Base-by-base conservation (phyloP, 2,113 vertebrate species). In the Marmota monax region DNA sequence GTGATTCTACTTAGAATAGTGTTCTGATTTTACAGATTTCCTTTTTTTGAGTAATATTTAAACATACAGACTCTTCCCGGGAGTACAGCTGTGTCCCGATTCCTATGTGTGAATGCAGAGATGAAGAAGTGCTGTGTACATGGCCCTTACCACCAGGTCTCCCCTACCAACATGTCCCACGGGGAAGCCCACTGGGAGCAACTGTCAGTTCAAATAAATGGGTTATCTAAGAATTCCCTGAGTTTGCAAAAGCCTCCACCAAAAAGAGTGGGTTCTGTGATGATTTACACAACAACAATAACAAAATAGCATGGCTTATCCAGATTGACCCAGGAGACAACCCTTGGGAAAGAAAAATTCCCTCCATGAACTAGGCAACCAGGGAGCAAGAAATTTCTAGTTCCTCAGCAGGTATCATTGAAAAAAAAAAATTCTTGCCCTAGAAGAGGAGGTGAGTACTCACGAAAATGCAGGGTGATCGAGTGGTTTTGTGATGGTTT, bases 21-120 rank as follows among this genome's bases (percentile, higher is more conserved):
- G 39, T 10, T 92, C 53, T 82, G 27, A 67, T 82, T 91, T 92
- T 73, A 84, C 34, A 79, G 37, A 48, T 84, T 79, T 92, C 23
- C 5, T 56, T 9, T 72, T 77, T 70, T 42, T 45, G 13, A 79
- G 72, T 53, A 79, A 56, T 51, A 20, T 82, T 74, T 88, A 58
- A 70, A 94, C 29, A 80, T 45, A 34, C 13, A 78, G 23, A 37
- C 22, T 51, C 65, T 51, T 18, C 16, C 32, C 34, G 32, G 83
- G 51, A 85, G 91, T 45, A 83, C 83, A 92, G 39, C 17, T 25
- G 22, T 0, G 5, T 48, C 58, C n/a, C n/a, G 0, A 10, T 45
- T 51, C 53, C n/a, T 56, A 0, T 93, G 7, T 84, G 29, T 79
- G 65, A 89, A 67, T 2, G 20, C 7, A 58, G 77, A 7, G 16